Conservation (phyloP, 2,113 vertebrate genomes). For the Arvicanthis niloticus region DNA sequence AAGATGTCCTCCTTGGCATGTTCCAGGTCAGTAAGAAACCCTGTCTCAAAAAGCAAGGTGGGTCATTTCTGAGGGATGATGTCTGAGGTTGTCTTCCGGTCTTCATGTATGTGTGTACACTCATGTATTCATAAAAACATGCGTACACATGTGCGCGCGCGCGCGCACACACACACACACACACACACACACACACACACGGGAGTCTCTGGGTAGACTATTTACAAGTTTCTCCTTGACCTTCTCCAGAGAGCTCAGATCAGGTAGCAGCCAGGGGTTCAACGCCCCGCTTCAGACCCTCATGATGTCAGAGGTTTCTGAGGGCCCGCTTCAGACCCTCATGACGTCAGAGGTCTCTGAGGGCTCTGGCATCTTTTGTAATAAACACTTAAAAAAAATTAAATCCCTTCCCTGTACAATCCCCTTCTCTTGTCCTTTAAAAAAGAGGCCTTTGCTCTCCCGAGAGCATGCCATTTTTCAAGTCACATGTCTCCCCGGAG, state of each 20-base stretch:
- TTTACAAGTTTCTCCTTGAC: neutral
- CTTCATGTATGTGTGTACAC: too few relatives aligned
- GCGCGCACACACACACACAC: neutral
- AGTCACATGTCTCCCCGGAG: neutral
- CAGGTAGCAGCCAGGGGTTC: accelerated
- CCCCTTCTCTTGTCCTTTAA: constrained; percentile 7
- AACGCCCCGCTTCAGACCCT: neutral
- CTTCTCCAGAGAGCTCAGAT: neutral
- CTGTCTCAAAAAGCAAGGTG: neutral
- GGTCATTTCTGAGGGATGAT: neutral
- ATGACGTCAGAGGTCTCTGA: neutral
- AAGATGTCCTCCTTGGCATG: too few relatives aligned
- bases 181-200: neutral
- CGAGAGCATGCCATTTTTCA: neutral
- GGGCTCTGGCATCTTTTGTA: neutral
- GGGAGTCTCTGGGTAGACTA: neutral
- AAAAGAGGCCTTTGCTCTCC: neutral
- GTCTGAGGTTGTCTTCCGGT: too few relatives aligned
- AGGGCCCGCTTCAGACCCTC: neutral
- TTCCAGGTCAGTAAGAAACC: neutral
- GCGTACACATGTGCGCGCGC: too few relatives aligned
- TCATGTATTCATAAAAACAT: too few relatives aligned
- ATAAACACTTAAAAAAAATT: neutral
- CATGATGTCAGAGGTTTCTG: neutral
- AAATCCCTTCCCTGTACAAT: neutral